Base-by-base conservation (phyloP, 2,888 invertebrate genomes). In the Parnassius glacialis region DNA sequence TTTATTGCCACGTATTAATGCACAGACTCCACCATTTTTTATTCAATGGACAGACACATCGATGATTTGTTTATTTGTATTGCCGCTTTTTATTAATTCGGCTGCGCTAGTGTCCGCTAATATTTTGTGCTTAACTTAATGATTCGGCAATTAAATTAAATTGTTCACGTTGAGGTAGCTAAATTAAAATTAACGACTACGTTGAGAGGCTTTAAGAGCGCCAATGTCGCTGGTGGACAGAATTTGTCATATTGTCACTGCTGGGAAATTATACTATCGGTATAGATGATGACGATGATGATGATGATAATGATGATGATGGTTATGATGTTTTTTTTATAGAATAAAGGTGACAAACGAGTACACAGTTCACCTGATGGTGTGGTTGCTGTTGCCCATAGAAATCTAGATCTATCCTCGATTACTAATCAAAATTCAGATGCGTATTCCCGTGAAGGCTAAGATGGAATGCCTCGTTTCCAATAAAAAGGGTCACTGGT, bases 71-170 rank as follows among this genome's bases (percentile, higher is more conserved):
- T 89, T 87, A 87, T 88, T 86, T 83, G 76, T 83, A 72, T 75
- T 75, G 69, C 68, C 69, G 72, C 68, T 65, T 69, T 76, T 72
- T 80, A 90, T 90, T 88, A 86, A 90, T 90, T 80, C 78, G 69
- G 75, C 76, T 75, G 81, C 79, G 81, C 86, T 87, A 87, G 84
- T 84, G 83, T 79, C 76, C 83, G 84, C 86, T 89, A 89, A 90
- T 89, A 89, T 84, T 87, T 85, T 85, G 87, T 88, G 82, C 87
- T 90, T 89, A 87, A 87, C 85, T 90, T 90, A 90, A 91, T 88
- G 90, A 88, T 91, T 90, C 87, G 87, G 86, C 89, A 90, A 90
- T 91, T 91, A 90, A 90, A 90, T 90, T 91, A 89, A 90, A 89
- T 84, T 85, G 85, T 87, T 87, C 84, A 78, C 83, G 82, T 85